These are phyloP conservation scores for Lycocorax pyrrhopterus DNA, from an alignment of 2,113 vertebrate species.

Conservation along the genomic window DNA sequence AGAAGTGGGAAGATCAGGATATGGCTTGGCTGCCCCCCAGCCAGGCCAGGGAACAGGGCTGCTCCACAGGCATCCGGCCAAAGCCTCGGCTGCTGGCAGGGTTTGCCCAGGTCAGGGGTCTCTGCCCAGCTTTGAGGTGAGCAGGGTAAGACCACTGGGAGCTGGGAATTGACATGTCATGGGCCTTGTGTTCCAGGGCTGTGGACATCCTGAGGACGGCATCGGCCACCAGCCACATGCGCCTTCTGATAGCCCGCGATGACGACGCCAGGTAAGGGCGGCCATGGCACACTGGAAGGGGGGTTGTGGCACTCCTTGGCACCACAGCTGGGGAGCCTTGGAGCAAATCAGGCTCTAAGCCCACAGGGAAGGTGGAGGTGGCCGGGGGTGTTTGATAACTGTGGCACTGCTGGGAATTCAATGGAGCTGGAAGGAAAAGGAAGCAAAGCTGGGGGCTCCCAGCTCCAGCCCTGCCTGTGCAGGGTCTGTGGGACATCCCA, in stretches of 20 bases:
- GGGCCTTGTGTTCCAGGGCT: constrained; percentile 68
- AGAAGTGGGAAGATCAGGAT: not conserved
- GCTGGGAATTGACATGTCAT: accelerated
- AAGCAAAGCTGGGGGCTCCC: not conserved
- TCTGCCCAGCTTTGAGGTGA: not conserved
- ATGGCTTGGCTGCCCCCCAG: accelerated
- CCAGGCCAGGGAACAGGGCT: not conserved
- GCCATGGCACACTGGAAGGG: accelerated
- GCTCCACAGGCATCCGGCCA: not conserved
- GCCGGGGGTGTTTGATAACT: not conserved
- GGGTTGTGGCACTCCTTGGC: accelerated
- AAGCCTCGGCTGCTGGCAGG: not conserved
- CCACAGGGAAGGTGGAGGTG: accelerated
- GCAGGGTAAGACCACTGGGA: accelerated
- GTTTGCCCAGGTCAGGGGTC: not conserved
- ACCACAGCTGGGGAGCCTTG: not conserved
- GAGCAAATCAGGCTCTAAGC: not conserved
- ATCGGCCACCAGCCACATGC: constrained; percentile 87
- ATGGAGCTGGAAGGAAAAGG: not conserved
- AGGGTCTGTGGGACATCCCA: no score
- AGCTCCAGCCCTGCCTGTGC: no score
- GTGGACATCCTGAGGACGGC: constrained; percentile 86
- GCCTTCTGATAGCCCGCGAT: constrained; percentile 85
- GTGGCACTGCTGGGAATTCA: accelerated
- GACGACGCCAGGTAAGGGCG: constrained; percentile 82